Evolutionary conservation across 1,140 invertebrate genomes (phyloP), one percentile per base, ranked within the genome.

Genomic region (Panulirus ornatus): DNA sequence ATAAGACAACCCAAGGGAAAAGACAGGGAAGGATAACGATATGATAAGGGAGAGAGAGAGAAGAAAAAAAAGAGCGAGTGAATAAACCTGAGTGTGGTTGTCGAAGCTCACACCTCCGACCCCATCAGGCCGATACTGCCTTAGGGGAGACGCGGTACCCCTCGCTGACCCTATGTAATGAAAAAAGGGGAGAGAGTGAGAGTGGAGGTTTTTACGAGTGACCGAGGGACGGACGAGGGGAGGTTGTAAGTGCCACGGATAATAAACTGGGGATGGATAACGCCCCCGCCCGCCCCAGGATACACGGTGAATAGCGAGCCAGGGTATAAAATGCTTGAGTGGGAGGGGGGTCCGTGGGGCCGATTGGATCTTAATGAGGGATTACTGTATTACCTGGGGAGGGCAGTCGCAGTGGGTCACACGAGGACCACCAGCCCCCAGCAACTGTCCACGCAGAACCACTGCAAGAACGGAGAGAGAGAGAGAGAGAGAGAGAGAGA

Each of bases 121-220:
- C 73, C 85, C 85, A 87, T 87, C 85, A 87, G 27, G 51, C 73
- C 73, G 85, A 87, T 87, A 87, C 85, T 54, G 75, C 85, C 75
- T n/a, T 38, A 78, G 85, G 85, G 85, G 85, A 79, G 73, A 79
- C 73, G 58, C 51, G 73, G 27, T 14, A 44, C 75, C 85, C 85
- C 75, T 87, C 85, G 36, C 51, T 79, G 85, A 79, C 85, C 85
- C 85, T 87, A 73, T 51, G 85, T 87, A 84, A 71, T 82, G 86
- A 88, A 82, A 88, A 81, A 88, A 82, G 78, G 86, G 79, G 88
- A 83, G 88, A 89, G 88, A 75, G 88, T 84, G 87, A 82, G 75
- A 89, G 88, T 83, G 79, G 88, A 84, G 79, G 79, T 82, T 82
- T 81, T 88, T 88, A 88, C 76, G 78, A 88, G 86, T 81, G 86